Evolutionary conservation across 2,797 vertebrate genomes (phyloP).

Genomic region (Trachurus trachurus): DNA sequence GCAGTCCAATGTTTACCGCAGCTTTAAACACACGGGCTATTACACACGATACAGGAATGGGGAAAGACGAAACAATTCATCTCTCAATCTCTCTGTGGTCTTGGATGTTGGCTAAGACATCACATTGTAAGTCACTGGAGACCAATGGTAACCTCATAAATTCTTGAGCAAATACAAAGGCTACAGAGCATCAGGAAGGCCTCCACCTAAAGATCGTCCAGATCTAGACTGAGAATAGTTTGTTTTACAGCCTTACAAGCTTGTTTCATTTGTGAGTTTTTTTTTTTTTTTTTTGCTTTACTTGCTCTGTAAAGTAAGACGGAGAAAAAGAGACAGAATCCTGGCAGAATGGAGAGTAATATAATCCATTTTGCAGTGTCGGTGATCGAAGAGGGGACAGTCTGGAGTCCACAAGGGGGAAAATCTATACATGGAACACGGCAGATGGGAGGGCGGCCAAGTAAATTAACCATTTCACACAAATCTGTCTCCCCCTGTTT

Average conservation of each 20-base stretch:
- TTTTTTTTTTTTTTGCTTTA: conserved; percentile 63
- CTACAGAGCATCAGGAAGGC: conserved; percentile 56
- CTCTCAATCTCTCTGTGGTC: conserved; percentile 74
- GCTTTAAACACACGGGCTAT: conserved; percentile 74
- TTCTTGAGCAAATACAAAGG: conserved; percentile 73
- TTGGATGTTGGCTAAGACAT: conserved; percentile 72
- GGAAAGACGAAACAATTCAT: conserved; percentile 72
- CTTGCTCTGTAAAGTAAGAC: conserved; percentile 67
- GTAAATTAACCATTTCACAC: conserved; percentile 88
- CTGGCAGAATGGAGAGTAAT: conserved; percentile 86
- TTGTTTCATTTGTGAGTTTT: conserved; percentile 54
- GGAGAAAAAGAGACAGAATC: conserved; percentile 77
- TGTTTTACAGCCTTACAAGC: conserved; percentile 55
- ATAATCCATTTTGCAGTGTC: conserved; percentile 88
- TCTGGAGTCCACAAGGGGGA: conserved; percentile 84
- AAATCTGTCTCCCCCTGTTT: conserved; percentile 73
- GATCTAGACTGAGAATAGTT: conserved; percentile 51
- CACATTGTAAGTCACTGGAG: conserved; percentile 70
- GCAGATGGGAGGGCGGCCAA: conserved; percentile 86
- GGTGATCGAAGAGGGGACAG: conserved; percentile 86
- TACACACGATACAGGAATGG: conserved; percentile 68
- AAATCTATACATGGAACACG: conserved; percentile 88
- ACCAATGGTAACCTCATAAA: conserved; percentile 78
- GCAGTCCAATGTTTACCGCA: conserved; percentile 78
- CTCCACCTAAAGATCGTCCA: conserved; percentile 60